Evolutionary conservation across 2,888 invertebrate species (phyloP).

Genomic region (Ennomos erosarius): DNA sequence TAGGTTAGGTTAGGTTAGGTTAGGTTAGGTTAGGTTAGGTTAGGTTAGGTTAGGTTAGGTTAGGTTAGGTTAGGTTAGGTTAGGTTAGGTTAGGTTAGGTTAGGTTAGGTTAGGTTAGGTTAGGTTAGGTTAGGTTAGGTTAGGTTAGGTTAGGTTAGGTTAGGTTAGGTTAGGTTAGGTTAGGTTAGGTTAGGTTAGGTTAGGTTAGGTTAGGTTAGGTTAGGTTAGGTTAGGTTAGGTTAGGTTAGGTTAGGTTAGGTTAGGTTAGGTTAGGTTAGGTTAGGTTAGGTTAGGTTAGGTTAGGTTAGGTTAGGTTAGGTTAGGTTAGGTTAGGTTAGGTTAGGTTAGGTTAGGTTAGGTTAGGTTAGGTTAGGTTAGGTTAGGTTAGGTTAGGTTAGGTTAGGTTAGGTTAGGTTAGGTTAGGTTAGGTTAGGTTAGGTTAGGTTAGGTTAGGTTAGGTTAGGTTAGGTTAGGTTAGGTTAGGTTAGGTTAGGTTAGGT

Average conservation of each 20-base stretch:
- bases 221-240: constrained; percentile 1
- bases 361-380: constrained; percentile 1
- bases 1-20: constrained; percentile 1
- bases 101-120: constrained; percentile 1
- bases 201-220: constrained; percentile 1
- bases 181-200: constrained; percentile 1
- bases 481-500: constrained; percentile 1
- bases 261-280: constrained; percentile 1
- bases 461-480: constrained; percentile 1
- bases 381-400: constrained; percentile 1
- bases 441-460: constrained; percentile 1
- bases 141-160: constrained; percentile 1
- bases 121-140: constrained; percentile 1
- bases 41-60: constrained; percentile 1
- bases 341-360: constrained; percentile 1
- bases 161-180: constrained; percentile 1
- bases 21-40: constrained; percentile 1
- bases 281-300: constrained; percentile 1
- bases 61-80: constrained; percentile 1
- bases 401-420: constrained; percentile 1
- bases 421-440: constrained; percentile 1
- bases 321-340: constrained; percentile 1
- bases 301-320: constrained; percentile 1
- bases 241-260: constrained; percentile 1
- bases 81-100: constrained; percentile 1